Evolutionary conservation across 92 coral and sea anemone genomes (phyloP), one percentile per base, ranked within the genome.

Genomic region (Phenganax stokvisi): DNA sequence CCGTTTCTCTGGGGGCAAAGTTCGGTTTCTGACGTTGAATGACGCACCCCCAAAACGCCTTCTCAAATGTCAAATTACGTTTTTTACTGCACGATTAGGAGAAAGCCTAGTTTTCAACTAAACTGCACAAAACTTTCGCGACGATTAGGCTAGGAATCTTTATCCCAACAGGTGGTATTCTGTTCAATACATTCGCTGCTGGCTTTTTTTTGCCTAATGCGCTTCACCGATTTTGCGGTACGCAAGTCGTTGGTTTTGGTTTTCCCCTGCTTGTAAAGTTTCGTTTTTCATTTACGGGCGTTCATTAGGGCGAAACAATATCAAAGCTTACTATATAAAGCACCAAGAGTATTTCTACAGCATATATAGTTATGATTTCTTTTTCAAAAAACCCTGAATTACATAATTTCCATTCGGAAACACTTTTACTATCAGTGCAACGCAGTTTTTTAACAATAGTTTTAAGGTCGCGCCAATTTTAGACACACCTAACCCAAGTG

Each of bases 11-110:
- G 73, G 73, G 73, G 15, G 12, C 73, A 68, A 68, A 10, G 73
- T 68, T 68, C 73, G 54, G n/a, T 37, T 68, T 9, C 53, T 0
- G 12, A 30, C 30, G 54, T n/a, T 30, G 12, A 3, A 64, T 68
- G 73, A 68, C 73, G 73, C 73, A 16, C 73, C 73, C 54, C 54
- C 54, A 30, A 68, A 25, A 30, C 73, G 73, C 73, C 73, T 68
- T 30, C 54, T 10, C 16, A 10, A 4, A 68, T 68, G 54, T 68
- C 73, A 68, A 9, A 37, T 37, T 37, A 37, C 47, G 47, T 37
- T 12, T 30, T 37, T 16, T 51, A 68, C 31, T 68, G 73, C 47
- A 30, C 54, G 6, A 30, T 7, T 27, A 3, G 67, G 11, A 12
- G 25, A 12, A 61, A 61, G 8, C 67, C 3, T 37, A 61, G 67